Base-by-base conservation (phyloP, 2,888 invertebrate species). In the Lasius platythorax region DNA sequence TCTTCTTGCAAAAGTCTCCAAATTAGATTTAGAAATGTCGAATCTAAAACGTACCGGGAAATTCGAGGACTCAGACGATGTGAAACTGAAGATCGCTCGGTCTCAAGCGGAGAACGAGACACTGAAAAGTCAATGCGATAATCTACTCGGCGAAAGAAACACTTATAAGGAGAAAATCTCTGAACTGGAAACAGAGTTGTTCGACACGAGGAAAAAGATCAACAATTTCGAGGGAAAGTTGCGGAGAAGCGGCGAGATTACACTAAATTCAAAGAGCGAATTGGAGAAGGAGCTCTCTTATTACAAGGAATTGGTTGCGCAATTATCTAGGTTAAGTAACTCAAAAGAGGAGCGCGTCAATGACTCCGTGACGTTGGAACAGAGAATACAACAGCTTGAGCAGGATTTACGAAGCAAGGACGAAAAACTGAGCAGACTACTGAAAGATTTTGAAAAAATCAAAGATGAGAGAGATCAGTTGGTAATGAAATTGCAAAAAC, bases 401-500 rank as follows among this genome's bases (percentile, higher is more conserved):
- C 91, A 90, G 23, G 93, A 94, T 58, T 63, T 94, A 23, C 88
- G 90, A 82, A 85, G 70, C n/a, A 94, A 92, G 33, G 91, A 93
- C 1, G 92, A 92, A 5, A 74, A 75, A 50, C 68, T 93, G 33
- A 87, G 87, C 23, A 90, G 86, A 84, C 76, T 90, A 75, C 3
- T 73, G 3, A 93, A 92, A 68, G 94, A 94, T 23, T 87, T 93
- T 11, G 93, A 93, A 8, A 93, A 89, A 33, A 91, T 95, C 2
- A 95, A 94, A 95, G 96, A 95, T 88, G 96, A 96, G 84, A 96
- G 96, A 91, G 97, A 97, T 89, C 95, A 96, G 2, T 93, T 97
- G 15, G 96, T 97, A 91, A 95, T 95, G 30, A 97, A 97, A 84
- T 91, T 97, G 18, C 96, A 96, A 91, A 95, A 95, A 87, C 97